These are phyloP conservation scores for Dysdera silvatica DNA, from an alignment of 1,140 invertebrate genomes.

Conservation along the genomic window DNA sequence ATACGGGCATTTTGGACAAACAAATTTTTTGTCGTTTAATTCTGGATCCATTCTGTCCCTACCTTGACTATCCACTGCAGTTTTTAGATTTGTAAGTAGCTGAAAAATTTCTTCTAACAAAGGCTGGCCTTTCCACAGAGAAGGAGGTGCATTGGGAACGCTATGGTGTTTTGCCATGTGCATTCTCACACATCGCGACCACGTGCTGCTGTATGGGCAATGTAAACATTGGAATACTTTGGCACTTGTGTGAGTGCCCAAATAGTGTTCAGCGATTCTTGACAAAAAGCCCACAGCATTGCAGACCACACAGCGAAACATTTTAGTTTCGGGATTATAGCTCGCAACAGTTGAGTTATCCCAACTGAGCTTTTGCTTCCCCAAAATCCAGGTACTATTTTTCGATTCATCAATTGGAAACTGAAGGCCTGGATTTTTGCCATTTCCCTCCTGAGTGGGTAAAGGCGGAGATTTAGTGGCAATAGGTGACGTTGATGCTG, in stretches of 20 bases:
- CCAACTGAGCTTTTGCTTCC: slow-evolving; percentile 26
- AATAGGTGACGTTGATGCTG: slow-evolving; percentile 4
- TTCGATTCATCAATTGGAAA: slow-evolving; percentile 11
- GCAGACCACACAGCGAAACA: slow-evolving; percentile 66
- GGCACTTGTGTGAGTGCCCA: slow-evolving; percentile 66
- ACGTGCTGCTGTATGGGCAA: slow-evolving; percentile 63
- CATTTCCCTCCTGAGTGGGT: no score
- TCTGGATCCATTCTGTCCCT: slow-evolving; percentile 17
- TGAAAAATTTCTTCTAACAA: slow-evolving; percentile 64
- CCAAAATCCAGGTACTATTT: slow-evolving; percentile 22
- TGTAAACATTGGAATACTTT: slow-evolving; percentile 62
- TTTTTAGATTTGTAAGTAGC: slow-evolving; percentile 58
- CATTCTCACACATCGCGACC: slow-evolving; percentile 64
- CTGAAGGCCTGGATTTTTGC: no score
- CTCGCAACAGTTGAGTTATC: slow-evolving; percentile 29
- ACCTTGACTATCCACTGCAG: slow-evolving; percentile 45
- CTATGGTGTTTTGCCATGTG: slow-evolving; percentile 59
- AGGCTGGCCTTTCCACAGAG: slow-evolving; percentile 55
- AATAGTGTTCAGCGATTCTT: slow-evolving; percentile 71
- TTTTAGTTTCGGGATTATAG: slow-evolving; percentile 61
- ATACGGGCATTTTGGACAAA: slow-evolving; percentile 75
- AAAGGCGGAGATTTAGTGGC: not conserved
- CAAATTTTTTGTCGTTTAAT: slow-evolving; percentile 53
- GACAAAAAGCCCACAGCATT: slow-evolving; percentile 68
- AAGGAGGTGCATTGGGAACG: slow-evolving; percentile 39